phyloP scores from a whole-genome alignment of 1,140 invertebrate genomes.

The Pseudomyrmex concolor region DNA sequence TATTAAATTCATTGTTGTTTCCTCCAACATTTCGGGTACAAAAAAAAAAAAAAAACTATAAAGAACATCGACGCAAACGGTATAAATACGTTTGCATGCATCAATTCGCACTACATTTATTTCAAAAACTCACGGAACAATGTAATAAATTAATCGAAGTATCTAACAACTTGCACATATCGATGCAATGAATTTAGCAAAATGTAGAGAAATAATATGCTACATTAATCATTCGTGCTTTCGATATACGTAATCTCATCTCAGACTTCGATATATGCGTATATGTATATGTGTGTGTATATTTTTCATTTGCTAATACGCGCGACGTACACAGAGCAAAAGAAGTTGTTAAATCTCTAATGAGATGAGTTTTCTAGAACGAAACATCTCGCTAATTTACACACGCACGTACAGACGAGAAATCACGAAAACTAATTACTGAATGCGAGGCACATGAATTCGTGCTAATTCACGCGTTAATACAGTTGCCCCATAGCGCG shows the following conservation, averaged over 20 bases:
- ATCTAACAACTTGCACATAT: conserved; percentile 36
- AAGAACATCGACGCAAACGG: background rate
- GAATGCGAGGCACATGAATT: conserved; percentile 48
- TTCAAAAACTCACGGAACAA: conserved; percentile 52
- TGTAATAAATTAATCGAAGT: conserved; percentile 64
- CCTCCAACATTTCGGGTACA: background rate
- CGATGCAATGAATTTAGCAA: conserved; percentile 58
- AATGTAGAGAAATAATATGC: conserved; percentile 16
- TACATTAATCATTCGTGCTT: conserved; percentile 38
- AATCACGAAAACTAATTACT: conserved; percentile 68
- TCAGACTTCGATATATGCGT: conserved; percentile 19
- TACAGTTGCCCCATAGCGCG: conserved; percentile 36
- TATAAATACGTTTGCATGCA: conserved; percentile 38
- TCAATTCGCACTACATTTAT: conserved; percentile 52
- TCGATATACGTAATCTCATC: conserved; percentile 16
- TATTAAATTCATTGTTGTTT: conserved; percentile 2
- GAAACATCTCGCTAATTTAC: conserved; percentile 40
- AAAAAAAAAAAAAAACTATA: background rate
- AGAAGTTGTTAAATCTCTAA: background rate
- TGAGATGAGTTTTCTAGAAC: background rate
- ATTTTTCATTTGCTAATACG: no score
- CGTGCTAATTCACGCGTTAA: conserved; percentile 65
- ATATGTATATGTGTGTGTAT: no score
- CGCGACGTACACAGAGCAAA: background rate
- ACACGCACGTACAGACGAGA: conserved; percentile 47